phyloP scores from a whole-genome alignment of 2,888 invertebrate genomes.

The Monoplex corrugatus region DNA sequence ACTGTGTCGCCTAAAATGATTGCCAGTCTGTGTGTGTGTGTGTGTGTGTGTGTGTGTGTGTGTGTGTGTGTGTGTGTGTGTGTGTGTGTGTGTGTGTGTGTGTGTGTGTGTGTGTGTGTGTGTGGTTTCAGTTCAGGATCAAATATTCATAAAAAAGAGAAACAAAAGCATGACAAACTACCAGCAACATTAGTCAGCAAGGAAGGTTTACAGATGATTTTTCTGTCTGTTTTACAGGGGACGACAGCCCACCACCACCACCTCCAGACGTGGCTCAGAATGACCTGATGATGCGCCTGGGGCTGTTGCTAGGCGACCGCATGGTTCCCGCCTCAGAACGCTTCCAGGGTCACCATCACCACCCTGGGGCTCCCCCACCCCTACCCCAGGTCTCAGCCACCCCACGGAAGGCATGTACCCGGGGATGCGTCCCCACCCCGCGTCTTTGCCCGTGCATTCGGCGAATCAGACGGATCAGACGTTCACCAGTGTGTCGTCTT shows the following conservation, averaged over 20 bases:
- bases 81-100: too few relatives aligned
- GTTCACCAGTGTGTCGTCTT: conserved; percentile 84
- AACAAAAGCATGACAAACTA: too few relatives aligned
- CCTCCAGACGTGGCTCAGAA: conserved; percentile 85
- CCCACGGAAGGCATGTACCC: conserved; percentile 38
- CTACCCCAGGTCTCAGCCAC: conserved; percentile 9
- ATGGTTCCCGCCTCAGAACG: conserved; percentile 73
- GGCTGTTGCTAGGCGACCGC: conserved; percentile 89
- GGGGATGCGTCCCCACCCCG: neutral
- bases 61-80: too few relatives aligned
- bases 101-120: too few relatives aligned
- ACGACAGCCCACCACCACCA: conserved; percentile 77
- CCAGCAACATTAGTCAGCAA: neutral
- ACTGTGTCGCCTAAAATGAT: too few relatives aligned
- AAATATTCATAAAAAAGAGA: too few relatives aligned
- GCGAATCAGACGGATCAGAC: conserved; percentile 78
- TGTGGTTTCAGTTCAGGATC: too few relatives aligned
- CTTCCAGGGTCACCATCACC: conserved; percentile 42
- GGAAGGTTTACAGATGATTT: neutral
- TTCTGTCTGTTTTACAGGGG: conserved; percentile 52
- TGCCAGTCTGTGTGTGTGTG: too few relatives aligned
- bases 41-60: too few relatives aligned
- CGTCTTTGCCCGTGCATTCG: conserved; percentile 34
- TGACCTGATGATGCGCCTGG: conserved; percentile 91
- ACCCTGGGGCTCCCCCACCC: conserved; percentile 52